Base-by-base conservation (phyloP, 2,797 vertebrate genomes). In the Clamator glandarius region DNA sequence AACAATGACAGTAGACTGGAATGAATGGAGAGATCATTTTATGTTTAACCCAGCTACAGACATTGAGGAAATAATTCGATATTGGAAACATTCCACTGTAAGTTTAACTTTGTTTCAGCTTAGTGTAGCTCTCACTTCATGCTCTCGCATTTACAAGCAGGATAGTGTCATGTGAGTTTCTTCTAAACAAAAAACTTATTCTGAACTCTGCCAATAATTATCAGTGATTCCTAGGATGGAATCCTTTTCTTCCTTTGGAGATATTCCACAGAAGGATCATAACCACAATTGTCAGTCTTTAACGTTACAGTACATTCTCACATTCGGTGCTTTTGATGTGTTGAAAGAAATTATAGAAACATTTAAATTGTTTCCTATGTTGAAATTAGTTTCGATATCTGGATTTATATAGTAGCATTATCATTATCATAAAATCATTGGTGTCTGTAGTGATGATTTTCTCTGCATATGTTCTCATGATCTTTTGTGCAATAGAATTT, bases 1-100 rank as follows among this genome's bases (percentile, higher is more conserved):
- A 51, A 99, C 99, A n/a, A 99, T 99, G 98, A 98, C 98, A 24
- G 97, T 99, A 84, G 99, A 99, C 95, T 99, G 99, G 99, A 98
- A 98, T 77, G 99, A 99, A 83, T 99, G 99, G 99, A 98, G 98
- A 73, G 98, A 99, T 69, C 99, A 99, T 87, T 99, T 99, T 93
- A 97, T 99, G 93, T 98, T 99, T 88, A 99, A 99, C 88, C 98
- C 99, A 7, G 98, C 98, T 75, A 98, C 98, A 87, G 98, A 98
- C 93, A 98, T 99, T 73, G 98, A 99, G 95, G 98, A 99, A 95
- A 99, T 99, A 62, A 95, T 99, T 92, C 98, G 98, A 74, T 99
- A 98, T 91, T 99, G 99, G 99, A 99, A 99, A 87, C 98, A 99
- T 97, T 98, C 98, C 67, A 99, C 98, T 94, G 99, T 99, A 96